Base-by-base conservation (phyloP, 2,888 invertebrate genomes). In the Nomada goodeniana region DNA sequence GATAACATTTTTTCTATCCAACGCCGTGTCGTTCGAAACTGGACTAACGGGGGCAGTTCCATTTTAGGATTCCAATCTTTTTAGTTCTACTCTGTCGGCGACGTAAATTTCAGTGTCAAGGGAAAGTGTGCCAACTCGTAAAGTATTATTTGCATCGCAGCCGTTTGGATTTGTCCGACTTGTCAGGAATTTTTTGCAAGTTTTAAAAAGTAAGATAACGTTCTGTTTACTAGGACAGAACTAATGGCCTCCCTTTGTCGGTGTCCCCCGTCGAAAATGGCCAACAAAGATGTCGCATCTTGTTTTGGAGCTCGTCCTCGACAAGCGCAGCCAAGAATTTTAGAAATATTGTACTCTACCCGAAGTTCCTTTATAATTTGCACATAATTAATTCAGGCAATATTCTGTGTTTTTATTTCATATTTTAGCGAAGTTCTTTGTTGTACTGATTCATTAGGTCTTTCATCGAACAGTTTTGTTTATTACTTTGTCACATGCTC, bases 241-340 rank as follows among this genome's bases (percentile, higher is more conserved):
- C 77, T 77, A 70, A 80, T 77, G 79, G 4, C 9, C 50, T 36
- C 29, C 2, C 71, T 57, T 68, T 61, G 67, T 61, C 78, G 70
- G 61, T 71, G 55, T 44, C 36, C 15, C 11, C n/a, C 15, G 20
- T 47, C 53, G 59, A 79, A 77, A 59, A 59, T 52, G 13, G 23
- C 23, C 53, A 75, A 67, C 29, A 10, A 47, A 55, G 26, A 4
- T 15, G 1, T n/a, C 18, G 13, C 23, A 13, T 15, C 9, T 71
- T 42, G 42, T 15, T 71, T 71, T 15, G 42, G 1, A 23, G 42
- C 52, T 61, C 59, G 70, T 13, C 15, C 0, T 10, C 9, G 1
- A n/a, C 42, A 36, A 20, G 20, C 18, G 4, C 47, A 2, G 20
- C 2, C 36, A 60, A 18, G 9, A 60, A 26, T 7, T 36, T 50